Conservation (phyloP, 2,888 invertebrate genomes). For the Leptopilina drosophilae region DNA sequence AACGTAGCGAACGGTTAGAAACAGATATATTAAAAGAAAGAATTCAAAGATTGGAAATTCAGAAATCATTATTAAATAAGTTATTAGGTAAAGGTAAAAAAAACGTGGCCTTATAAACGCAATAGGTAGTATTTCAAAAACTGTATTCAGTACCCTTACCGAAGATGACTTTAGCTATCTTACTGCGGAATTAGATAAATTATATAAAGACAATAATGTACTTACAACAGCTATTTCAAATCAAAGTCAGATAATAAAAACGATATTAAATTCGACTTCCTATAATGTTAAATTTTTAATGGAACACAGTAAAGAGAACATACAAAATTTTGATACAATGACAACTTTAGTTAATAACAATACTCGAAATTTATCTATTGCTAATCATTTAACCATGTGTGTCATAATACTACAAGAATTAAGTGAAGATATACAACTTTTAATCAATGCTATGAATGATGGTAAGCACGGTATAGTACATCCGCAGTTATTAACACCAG, state of each 20-base stretch:
- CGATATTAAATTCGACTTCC: no score
- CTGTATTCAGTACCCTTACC: not conserved
- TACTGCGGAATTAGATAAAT: no score
- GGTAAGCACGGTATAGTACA: not conserved
- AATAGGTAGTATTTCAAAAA: not conserved
- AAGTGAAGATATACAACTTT: conserved; percentile 1
- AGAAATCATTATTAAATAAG: not conserved
- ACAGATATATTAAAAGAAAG: not conserved
- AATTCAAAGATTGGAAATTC: not conserved
- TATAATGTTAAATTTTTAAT: not conserved
- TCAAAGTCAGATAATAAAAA: not conserved
- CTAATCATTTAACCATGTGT: not conserved
- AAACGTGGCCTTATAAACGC: not conserved
- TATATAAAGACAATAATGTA: not conserved
- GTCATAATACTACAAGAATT: not conserved
- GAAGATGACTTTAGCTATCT: not conserved
- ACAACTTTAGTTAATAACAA: not conserved
- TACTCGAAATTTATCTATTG: not conserved
- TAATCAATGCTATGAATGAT: not conserved
- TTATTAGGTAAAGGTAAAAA: not conserved
- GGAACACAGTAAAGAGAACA: not conserved
- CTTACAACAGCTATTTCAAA: not conserved
- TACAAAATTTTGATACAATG: no score
- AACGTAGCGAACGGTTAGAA: not conserved
- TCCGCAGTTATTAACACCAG: not conserved